Evolutionary conservation across 1,140 invertebrate species (phyloP), one percentile per base, ranked within the genome.

Genomic region (Homalodisca vitripennis): DNA sequence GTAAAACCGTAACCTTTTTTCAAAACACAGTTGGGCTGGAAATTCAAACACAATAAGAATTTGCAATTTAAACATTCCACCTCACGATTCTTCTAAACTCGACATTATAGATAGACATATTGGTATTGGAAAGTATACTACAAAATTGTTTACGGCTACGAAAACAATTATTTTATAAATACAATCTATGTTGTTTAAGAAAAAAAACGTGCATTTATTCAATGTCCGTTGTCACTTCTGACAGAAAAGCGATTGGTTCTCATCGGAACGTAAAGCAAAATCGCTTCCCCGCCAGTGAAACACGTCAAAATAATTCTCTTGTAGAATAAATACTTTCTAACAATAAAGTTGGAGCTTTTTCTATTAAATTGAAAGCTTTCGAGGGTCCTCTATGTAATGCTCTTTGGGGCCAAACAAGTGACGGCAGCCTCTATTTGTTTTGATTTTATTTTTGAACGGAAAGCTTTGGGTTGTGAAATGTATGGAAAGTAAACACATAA

Each of bases 401-500:
- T 26, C 55, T 26, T 60, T 30, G 22, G 26, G 22, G 3, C 48
- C 55, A 30, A 26, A 30, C 55, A 30, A 60, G 55, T 60, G 55
- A 60, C 22, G 55, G 55, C 55, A 13, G 17, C n/a, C 55, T 27
- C 55, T 60, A 60, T 60, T 60, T 60, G 55, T 60, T 60, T 60
- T 60, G 55, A 60, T 60, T 60, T 60, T 60, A 60, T 60, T 60
- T 60, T 60, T 60, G 24, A 60, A 26, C 55, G 55, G 55, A 60
- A 60, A 60, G 55, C 55, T 60, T 60, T 60, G 55, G 55, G 55
- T 30, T 60, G 55, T 60, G 55, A 60, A 60, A 60, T 60, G 55
- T 60, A 60, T 60, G 55, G 55, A 60, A 60, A 60, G 55, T 60
- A 60, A 60, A 60, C 55, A 60, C 55, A 30, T 60, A 60, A 60